phyloP scores from a whole-genome alignment of 2,888 invertebrate genomes.

The Himalopsyche japonica region DNA sequence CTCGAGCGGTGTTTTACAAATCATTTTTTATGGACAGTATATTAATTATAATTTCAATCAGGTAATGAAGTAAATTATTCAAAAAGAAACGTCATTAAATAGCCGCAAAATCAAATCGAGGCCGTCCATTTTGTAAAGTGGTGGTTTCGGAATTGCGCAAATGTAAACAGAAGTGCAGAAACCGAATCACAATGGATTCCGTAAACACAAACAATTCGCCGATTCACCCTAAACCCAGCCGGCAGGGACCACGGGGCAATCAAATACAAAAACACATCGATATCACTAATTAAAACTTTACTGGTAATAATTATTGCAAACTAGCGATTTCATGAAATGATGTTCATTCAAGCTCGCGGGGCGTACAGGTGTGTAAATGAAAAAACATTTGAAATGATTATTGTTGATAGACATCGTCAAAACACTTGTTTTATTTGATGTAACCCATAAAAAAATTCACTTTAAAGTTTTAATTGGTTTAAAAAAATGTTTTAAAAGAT shows the following conservation, averaged over 20 bases:
- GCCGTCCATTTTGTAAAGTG: neutral
- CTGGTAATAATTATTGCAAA: neutral
- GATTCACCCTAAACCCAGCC: neutral
- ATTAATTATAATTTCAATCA: too few relatives aligned
- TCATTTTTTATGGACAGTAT: too few relatives aligned
- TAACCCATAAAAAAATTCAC: too few relatives aligned
- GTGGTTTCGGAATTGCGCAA: neutral
- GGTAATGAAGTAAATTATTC: neutral
- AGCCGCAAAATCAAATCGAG: neutral
- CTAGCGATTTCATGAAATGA: neutral
- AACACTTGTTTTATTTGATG: too few relatives aligned
- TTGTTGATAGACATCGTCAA: too few relatives aligned
- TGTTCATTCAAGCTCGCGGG: neutral
- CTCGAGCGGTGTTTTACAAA: too few relatives aligned
- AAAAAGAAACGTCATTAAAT: neutral
- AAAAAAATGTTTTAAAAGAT: too few relatives aligned
- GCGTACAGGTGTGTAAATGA: too few relatives aligned
- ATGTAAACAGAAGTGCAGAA: neutral
- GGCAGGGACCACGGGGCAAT: neutral
- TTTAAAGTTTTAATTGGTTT: too few relatives aligned
- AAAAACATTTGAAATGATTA: too few relatives aligned
- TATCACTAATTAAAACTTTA: slow-evolving; percentile 20
- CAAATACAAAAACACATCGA: slow-evolving; percentile 16
- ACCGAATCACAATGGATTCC: neutral
- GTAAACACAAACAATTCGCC: neutral